Conservation (phyloP, 2,113 vertebrate species). For the Corapipo altera region DNA sequence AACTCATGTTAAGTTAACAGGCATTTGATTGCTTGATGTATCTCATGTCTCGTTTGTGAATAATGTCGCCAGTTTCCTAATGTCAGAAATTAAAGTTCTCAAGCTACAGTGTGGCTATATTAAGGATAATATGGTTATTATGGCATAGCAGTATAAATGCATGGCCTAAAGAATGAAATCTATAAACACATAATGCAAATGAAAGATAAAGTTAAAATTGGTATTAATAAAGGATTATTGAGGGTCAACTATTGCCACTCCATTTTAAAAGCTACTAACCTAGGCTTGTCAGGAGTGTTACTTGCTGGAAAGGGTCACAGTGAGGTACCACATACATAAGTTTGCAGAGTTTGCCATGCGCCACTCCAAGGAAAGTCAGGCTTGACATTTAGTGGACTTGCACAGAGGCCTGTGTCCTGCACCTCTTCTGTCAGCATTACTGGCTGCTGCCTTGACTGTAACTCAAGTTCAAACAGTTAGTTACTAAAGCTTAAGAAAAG, state of each 20-base stretch:
- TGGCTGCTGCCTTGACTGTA: background rate
- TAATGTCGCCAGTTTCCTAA: background rate
- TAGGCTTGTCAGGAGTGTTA: background rate
- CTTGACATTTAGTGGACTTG: background rate
- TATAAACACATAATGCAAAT: background rate
- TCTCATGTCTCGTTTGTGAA: slow-evolving; percentile 32
- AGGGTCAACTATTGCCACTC: background rate
- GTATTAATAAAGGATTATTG: background rate
- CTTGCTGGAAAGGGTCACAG: background rate
- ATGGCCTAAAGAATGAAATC: background rate
- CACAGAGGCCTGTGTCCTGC: background rate
- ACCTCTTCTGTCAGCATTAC: background rate
- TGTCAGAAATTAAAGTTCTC: slow-evolving; percentile 28
- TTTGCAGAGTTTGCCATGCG: background rate
- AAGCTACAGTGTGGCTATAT: background rate
- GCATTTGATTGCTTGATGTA: slow-evolving; percentile 44
- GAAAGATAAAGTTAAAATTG: background rate
- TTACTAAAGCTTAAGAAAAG: background rate
- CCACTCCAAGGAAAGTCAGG: background rate
- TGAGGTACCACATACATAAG: accelerated
- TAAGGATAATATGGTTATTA: background rate
- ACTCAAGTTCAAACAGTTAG: background rate
- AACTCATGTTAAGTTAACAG: slow-evolving; percentile 55
- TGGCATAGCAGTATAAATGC: background rate
- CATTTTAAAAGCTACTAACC: background rate